Base-by-base conservation (phyloP, 2,888 invertebrate species). In the Amphiduros pacificus region DNA sequence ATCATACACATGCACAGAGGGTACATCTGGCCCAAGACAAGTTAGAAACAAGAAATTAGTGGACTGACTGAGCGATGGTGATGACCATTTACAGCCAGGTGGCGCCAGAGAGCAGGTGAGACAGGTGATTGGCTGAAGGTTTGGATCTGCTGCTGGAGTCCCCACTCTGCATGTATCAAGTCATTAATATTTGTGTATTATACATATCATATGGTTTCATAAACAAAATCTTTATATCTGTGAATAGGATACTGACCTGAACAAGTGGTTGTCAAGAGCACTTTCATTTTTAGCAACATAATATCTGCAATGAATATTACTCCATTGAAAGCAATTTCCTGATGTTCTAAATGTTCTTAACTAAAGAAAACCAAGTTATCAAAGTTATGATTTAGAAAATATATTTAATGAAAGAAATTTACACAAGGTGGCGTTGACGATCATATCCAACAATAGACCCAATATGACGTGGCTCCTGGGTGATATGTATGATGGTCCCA, bases 11-110 rank as follows among this genome's bases (percentile, higher is more conserved):
- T n/a, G n/a, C n/a, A n/a, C n/a, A n/a, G n/a, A 49, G 0, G 69
- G 69, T 24, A 67, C 55, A 11, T 55, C 65, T 3, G 69, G 69
- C 17, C 69, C 69, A 1, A 27, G 40, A 48, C 66, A 67, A 24
- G 24, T 52, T 1, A 49, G 48, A n/a, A 67, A 11, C 60, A 63
- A 67, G 55, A 61, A 55, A 14, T 28, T 28, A 0, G 50, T 53
- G 6, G 36, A 29, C 22, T 24, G 26, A 22, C 55, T 61, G 55
- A 61, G 55, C 20, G 55, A 36, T 17, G 61, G 55, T 20, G 49
- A 3, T 20, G 31, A 20, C 32, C 49, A 55, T n/a, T 36, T 32
- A 27, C 61, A 55, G 22, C 24, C 28, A 20, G 17, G 32, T 3
- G 9, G 9, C n/a, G n/a, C 5, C 36, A 28, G 29, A 27, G 24